These are phyloP conservation scores for Lemur catta DNA, from an alignment of 2,797 vertebrate genomes.

Conservation along the genomic window DNA sequence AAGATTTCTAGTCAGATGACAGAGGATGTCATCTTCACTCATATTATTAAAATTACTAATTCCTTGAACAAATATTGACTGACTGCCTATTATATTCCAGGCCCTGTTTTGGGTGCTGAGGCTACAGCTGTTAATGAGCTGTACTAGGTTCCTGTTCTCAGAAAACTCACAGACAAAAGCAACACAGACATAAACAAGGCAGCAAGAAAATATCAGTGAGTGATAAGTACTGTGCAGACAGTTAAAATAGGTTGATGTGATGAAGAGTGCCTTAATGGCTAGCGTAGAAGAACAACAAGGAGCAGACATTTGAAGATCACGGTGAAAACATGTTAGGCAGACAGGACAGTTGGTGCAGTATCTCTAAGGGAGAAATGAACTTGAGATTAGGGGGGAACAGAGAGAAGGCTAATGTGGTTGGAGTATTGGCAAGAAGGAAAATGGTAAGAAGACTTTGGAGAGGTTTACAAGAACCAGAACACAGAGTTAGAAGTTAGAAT, in stretches of 20 bases:
- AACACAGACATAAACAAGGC: neutral
- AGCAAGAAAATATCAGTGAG: neutral
- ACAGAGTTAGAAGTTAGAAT: neutral
- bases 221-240: neutral
- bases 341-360: neutral
- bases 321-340: neutral
- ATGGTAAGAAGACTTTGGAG: neutral
- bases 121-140: neutral
- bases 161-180: neutral
- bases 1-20: neutral
- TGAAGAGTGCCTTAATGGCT: neutral
- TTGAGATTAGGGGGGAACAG: neutral
- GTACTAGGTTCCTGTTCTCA: neutral
- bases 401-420: neutral
- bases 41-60: neutral
- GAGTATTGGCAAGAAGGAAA: neutral
- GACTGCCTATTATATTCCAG: neutral
- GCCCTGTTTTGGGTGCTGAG: neutral
- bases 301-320: neutral
- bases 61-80: neutral
- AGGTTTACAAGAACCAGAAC: neutral
- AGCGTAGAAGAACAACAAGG: neutral
- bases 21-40: neutral
- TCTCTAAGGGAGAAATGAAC: neutral
- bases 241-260: neutral